These are phyloP conservation scores for Oeneis ivallda DNA, from an alignment of 2,888 invertebrate genomes.

Conservation along the genomic window DNA sequence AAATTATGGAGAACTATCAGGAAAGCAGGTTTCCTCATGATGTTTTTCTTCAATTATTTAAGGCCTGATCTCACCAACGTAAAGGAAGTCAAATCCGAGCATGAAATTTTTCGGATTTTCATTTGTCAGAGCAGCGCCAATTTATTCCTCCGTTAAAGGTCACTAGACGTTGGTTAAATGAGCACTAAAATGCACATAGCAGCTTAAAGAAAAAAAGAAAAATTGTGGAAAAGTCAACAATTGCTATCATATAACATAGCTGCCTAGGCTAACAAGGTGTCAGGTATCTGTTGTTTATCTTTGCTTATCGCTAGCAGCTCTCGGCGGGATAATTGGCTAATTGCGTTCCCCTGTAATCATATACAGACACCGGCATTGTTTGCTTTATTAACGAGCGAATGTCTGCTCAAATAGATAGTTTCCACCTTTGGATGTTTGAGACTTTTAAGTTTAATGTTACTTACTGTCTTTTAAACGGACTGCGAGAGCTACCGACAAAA, in stretches of 20 bases:
- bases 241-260: constrained; percentile 39
- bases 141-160: too few relatives aligned
- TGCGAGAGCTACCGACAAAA: neutral
- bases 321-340: constrained; percentile 66
- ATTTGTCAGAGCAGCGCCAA: too few relatives aligned
- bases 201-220: neutral
- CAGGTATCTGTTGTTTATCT: constrained; percentile 68
- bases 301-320: constrained; percentile 55
- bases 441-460: neutral
- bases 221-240: neutral
- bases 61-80: too few relatives aligned
- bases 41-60: too few relatives aligned
- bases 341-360: constrained; percentile 75
- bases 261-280: constrained; percentile 57
- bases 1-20: too few relatives aligned
- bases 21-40: too few relatives aligned
- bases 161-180: too few relatives aligned
- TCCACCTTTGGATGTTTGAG: constrained; percentile 5
- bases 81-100: too few relatives aligned
- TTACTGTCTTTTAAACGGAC: neutral
- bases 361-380: constrained; percentile 46
- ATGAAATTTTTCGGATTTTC: too few relatives aligned
- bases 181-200: too few relatives aligned
- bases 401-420: constrained; percentile 27
- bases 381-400: constrained; percentile 39